phyloP scores from a whole-genome alignment of 1,140 invertebrate species.

The Antheraea pernyi region DNA sequence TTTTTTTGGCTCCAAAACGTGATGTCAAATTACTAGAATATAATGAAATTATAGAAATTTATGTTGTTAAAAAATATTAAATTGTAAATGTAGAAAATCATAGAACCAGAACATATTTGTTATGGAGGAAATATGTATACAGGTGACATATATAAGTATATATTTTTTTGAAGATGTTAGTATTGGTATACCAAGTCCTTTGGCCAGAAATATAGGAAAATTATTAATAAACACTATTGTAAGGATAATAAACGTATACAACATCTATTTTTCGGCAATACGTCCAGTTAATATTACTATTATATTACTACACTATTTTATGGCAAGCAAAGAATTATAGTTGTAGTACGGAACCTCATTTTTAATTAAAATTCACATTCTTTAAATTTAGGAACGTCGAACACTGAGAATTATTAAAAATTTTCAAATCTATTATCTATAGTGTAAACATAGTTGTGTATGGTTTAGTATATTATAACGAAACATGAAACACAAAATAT shows the following conservation, averaged over 20 bases:
- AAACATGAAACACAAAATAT: not conserved
- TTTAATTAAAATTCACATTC: conserved; percentile 56
- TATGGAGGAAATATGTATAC: too few species aligned
- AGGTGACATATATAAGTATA: not conserved
- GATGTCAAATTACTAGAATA: conserved; percentile 44
- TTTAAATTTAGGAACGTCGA: conserved; percentile 78
- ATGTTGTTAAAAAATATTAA: not conserved
- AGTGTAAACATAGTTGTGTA: conserved; percentile 32
- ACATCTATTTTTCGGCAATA: conserved; percentile 5
- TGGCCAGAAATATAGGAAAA: not conserved
- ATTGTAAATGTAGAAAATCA: not conserved
- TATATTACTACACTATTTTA: conserved; percentile 26
- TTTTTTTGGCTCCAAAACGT: conserved; percentile 15
- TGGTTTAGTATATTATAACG: not conserved
- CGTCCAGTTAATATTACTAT: not conserved
- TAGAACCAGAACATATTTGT: not conserved
- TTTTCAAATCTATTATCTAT: conserved; percentile 66
- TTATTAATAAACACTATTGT: not conserved
- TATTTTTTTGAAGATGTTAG: not conserved
- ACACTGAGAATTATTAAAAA: conserved; percentile 75
- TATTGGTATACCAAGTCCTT: not conserved
- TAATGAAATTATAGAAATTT: not conserved
- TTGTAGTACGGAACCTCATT: conserved; percentile 41
- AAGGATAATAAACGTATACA: not conserved
- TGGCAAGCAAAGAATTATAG: conserved; percentile 66